Evolutionary conservation across 2,888 invertebrate genomes (phyloP).

Genomic region (Halocaridina rubra): DNA sequence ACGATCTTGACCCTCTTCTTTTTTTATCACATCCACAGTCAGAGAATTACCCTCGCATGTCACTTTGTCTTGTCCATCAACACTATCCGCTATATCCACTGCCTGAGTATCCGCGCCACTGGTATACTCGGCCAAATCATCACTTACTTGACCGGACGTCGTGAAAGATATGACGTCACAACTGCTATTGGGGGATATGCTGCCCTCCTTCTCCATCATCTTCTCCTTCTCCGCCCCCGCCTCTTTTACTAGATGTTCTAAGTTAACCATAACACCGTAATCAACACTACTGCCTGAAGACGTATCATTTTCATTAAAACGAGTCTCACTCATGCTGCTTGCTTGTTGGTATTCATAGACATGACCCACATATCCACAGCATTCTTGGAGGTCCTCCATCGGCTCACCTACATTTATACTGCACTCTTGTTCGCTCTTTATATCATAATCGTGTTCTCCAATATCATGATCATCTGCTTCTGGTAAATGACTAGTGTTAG

Average conservation of each 20-base stretch:
- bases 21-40: too few species aligned
- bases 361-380: too few species aligned
- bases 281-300: too few species aligned
- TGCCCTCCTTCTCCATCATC: not conserved
- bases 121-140: not conserved
- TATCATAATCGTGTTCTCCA: not conserved
- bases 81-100: not conserved
- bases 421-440: not conserved
- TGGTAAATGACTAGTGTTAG: too few species aligned
- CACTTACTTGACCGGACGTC: conserved; percentile 15
- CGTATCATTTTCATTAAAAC: too few species aligned
- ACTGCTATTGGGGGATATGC: not conserved
- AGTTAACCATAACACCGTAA: too few species aligned
- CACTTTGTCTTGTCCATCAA: not conserved
- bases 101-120: not conserved
- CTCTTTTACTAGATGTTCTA: not conserved
- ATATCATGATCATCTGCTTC: not conserved
- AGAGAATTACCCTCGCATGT: too few species aligned
- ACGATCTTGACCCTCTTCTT: too few species aligned
- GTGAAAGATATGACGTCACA: conserved; percentile 9
- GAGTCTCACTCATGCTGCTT: too few species aligned
- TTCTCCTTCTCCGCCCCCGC: not conserved
- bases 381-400: too few species aligned
- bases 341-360: too few species aligned
- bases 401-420: too few species aligned